phyloP scores from a whole-genome alignment of 1,140 invertebrate species.

The Lethocerus indicus region DNA sequence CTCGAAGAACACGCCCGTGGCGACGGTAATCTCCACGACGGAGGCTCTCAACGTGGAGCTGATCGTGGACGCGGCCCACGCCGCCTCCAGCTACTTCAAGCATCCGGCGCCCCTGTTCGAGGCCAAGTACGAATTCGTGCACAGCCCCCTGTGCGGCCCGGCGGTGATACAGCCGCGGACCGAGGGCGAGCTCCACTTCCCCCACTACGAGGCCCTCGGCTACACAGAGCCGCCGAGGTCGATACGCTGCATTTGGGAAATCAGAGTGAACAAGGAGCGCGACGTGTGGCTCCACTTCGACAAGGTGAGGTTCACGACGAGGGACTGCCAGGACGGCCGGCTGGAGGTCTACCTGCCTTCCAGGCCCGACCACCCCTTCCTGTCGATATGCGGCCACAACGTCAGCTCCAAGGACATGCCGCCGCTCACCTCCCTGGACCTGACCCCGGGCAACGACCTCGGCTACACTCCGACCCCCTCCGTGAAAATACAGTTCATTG shows the following conservation, averaged over 20 bases:
- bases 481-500: conserved; percentile 46
- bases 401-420: conserved; percentile 58
- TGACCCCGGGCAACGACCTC: conserved; percentile 39
- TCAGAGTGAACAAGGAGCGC: conserved; percentile 56
- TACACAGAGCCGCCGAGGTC: conserved; percentile 52
- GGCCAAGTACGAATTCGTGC: conserved; percentile 71
- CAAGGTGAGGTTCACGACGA: conserved; percentile 61
- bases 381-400: conserved; percentile 67
- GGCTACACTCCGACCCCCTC: conserved; percentile 33
- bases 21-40: conserved; percentile 15
- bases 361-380: conserved; percentile 38
- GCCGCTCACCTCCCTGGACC: conserved; percentile 53
- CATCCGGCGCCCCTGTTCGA: conserved; percentile 62
- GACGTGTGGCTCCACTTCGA: conserved; percentile 77
- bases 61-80: conserved; percentile 60
- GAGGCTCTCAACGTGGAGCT: conserved; percentile 61
- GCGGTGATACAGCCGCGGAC: conserved; percentile 53
- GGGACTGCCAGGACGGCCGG: conserved; percentile 64
- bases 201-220: conserved; percentile 63
- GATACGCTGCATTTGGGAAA: conserved; percentile 76
- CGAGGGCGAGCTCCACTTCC: conserved; percentile 63
- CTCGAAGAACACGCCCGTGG: conserved; percentile 3
- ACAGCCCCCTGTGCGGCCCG: conserved; percentile 71
- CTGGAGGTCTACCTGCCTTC: conserved; percentile 64
- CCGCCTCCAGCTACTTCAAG: conserved; percentile 74